phyloP scores from a whole-genome alignment of 2,888 invertebrate genomes.

The Abrostola triplasia region DNA sequence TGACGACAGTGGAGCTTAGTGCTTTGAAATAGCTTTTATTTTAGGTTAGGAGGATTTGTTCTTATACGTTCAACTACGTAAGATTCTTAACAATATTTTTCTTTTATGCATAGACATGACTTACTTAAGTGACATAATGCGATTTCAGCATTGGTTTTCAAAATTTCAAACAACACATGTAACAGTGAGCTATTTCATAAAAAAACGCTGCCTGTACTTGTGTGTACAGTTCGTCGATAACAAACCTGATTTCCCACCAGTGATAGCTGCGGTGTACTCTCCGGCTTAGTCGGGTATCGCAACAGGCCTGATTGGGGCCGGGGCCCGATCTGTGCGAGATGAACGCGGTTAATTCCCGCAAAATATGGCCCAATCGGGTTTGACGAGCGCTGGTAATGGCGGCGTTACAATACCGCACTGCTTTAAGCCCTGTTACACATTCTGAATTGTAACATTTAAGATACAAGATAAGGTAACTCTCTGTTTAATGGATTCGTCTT shows the following conservation, averaged over 20 bases:
- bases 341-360: slow-evolving; percentile 37
- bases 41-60: neutral
- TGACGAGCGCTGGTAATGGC: slow-evolving; percentile 23
- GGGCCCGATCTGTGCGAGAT: slow-evolving; percentile 34
- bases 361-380: slow-evolving; percentile 41
- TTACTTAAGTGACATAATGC: too few relatives aligned
- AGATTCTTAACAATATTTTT: too few relatives aligned
- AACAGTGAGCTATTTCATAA: too few relatives aligned
- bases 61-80: neutral
- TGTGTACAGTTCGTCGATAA: neutral
- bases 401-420: slow-evolving; percentile 9
- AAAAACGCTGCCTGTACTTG: too few relatives aligned
- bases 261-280: neutral
- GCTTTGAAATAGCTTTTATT: neutral
- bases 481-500: neutral
- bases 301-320: slow-evolving; percentile 31
- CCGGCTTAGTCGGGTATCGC: slow-evolving; percentile 27
- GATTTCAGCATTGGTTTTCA: too few relatives aligned
- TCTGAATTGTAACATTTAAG: slow-evolving; percentile 2
- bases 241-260: neutral
- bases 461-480: neutral
- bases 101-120: too few relatives aligned
- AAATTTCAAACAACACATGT: too few relatives aligned
- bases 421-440: slow-evolving; percentile 1
- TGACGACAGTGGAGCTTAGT: neutral